A percentile compares a stretch with the other conserved stretches of the same genome.
Evolutionary conservation across 2,888 invertebrate species (phyloP).

Genomic region (Incurvaria masculella): DNA sequence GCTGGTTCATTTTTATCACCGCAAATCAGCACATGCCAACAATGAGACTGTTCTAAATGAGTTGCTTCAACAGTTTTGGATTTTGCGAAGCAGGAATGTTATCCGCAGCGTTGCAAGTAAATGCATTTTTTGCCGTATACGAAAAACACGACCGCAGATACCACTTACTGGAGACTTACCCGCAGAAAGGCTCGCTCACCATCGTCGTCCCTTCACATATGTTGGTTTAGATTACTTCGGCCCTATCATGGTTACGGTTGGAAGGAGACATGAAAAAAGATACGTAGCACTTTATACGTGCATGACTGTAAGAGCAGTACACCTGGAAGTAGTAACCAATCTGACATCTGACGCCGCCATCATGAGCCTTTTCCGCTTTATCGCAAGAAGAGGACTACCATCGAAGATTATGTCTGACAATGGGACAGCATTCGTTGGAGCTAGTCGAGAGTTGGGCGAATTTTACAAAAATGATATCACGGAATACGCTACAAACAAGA

Average conservation of each 20-base stretch:
- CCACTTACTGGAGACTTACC: conserved; percentile 11
- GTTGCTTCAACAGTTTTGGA: conserved; percentile 5
- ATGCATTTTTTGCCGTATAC: conserved; percentile 1
- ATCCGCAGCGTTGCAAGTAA: neutral
- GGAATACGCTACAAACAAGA: conserved; percentile 2
- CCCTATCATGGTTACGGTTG: conserved; percentile 11
- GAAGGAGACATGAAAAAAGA: conserved; percentile 11
- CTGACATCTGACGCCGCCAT: conserved; percentile 9
- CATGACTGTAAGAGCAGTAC: conserved; percentile 6
- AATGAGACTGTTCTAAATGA: conserved; percentile 7
- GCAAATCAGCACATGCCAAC: conserved; percentile 6
- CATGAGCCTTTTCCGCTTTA: conserved; percentile 3
- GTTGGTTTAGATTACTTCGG: conserved; percentile 16
- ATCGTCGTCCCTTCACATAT: conserved; percentile 6
- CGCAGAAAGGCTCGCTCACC: conserved; percentile 3
- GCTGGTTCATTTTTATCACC: too few species aligned
- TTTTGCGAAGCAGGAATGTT: conserved; percentile 3
- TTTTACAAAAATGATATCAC: neutral
- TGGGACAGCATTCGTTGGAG: conserved; percentile 1
- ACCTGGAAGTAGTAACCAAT: conserved; percentile 3
- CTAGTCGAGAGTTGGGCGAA: neutral
- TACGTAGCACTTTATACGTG: conserved; percentile 8
- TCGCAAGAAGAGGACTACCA: conserved; percentile 1
- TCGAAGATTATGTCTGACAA: conserved; percentile 4
- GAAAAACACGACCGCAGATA: neutral